phyloP scores from a whole-genome alignment of 2,888 invertebrate species.

The Macrosiphum euphorbiae region DNA sequence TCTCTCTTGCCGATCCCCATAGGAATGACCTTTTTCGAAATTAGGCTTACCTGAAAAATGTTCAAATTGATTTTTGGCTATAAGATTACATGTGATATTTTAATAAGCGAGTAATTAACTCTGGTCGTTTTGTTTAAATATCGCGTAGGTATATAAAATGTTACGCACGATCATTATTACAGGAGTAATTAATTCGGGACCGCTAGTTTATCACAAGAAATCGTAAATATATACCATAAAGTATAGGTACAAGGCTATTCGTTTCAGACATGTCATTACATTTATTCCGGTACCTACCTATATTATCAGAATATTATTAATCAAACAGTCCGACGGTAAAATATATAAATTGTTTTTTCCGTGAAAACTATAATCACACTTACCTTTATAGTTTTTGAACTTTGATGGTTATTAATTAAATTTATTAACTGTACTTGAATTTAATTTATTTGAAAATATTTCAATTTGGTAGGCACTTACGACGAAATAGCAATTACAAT shows the following conservation, averaged over 20 bases:
- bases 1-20: not conserved
- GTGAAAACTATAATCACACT: not conserved
- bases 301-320: constrained; percentile 18
- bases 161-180: not conserved
- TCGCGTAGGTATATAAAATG: not conserved
- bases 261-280: not conserved
- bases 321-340: constrained; percentile 26
- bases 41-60: constrained; percentile 57
- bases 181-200: constrained; percentile 5
- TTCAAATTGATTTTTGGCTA: constrained; percentile 55
- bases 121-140: constrained; percentile 1
- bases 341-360: not conserved
- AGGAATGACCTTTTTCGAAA: constrained; percentile 54
- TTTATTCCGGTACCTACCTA: not conserved
- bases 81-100: constrained; percentile 28
- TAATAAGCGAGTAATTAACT: constrained; percentile 31
- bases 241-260: not conserved
- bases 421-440: not conserved
- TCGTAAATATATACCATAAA: not conserved
- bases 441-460: constrained; percentile 2
- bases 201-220: constrained; percentile 10
- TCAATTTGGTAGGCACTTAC: not conserved
- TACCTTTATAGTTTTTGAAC: constrained; percentile 7
- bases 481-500: not conserved
- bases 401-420: constrained; percentile 24